These are phyloP conservation scores for Corythaeola cristata DNA, from an alignment of 2,113 vertebrate species.

Conservation along the genomic window DNA sequence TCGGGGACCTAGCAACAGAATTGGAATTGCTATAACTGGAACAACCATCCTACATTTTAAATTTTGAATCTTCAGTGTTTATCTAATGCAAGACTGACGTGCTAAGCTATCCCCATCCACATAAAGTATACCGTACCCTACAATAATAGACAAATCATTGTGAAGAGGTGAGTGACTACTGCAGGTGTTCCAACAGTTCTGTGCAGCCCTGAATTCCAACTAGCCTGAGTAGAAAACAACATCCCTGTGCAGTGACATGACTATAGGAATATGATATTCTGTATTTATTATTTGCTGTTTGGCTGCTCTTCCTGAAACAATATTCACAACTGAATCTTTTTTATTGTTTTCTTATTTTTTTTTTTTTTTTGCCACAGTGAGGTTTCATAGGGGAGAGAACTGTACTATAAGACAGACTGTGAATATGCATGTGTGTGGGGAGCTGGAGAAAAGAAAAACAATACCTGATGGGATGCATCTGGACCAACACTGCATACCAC, in stretches of 20 bases:
- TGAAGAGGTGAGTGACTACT: neutral
- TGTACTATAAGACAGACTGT: neutral
- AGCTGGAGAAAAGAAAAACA: neutral
- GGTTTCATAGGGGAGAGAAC: neutral
- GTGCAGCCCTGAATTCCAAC: neutral
- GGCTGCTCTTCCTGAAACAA: neutral
- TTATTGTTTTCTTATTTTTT: neutral
- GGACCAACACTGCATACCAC: neutral
- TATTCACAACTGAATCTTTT: neutral
- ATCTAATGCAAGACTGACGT: neutral
- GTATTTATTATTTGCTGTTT: neutral
- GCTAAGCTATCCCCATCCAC: neutral
- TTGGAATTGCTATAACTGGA: neutral
- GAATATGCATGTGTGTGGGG: neutral
- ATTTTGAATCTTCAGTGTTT: neutral
- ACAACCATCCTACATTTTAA: neutral
- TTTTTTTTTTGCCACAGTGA: neutral
- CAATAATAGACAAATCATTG: neutral
- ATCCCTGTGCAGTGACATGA: neutral
- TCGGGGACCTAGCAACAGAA: neutral
- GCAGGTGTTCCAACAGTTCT: neutral
- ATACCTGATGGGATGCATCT: neutral
- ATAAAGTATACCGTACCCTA: neutral
- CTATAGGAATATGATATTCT: neutral
- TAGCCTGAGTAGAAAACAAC: neutral